Conservation (phyloP, 2,113 vertebrate genomes). For the rat (Rattus norvegicus) region DNA sequence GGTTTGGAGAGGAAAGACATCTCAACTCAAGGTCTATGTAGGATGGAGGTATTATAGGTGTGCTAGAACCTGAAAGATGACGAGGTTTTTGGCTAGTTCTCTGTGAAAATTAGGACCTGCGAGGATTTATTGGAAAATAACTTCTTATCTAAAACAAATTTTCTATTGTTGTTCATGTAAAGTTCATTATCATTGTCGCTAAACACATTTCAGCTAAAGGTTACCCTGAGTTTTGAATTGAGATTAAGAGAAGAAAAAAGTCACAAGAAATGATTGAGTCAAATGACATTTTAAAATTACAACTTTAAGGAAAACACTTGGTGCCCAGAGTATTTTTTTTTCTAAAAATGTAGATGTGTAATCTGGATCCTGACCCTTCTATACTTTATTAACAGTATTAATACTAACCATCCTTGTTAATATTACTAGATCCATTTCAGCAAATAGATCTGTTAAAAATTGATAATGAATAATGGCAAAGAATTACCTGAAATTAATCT, state of each 20-base stretch:
- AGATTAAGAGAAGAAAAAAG: not conserved
- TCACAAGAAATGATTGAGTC: not conserved
- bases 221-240: not conserved
- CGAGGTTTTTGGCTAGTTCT: not conserved
- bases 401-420: conserved; percentile 30
- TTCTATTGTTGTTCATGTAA: not conserved
- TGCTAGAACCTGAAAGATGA: not conserved
- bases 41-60: conserved; percentile 11
- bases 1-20: not conserved
- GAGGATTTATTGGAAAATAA: not conserved
- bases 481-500: not conserved
- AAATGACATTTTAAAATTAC: not conserved
- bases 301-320: conserved; percentile 4
- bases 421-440: not conserved
- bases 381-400: not conserved
- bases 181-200: not conserved
- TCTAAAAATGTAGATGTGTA: not conserved
- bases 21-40: not conserved
- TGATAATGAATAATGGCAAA: not conserved
- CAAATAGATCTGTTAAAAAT: not conserved
- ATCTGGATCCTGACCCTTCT: not conserved
- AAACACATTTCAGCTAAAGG: not conserved
- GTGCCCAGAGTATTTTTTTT: not conserved
- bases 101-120: not conserved
- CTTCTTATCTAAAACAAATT: not conserved